Evolutionary conservation across 2,888 invertebrate species (phyloP), one percentile per base, ranked within the genome.

Genomic region (Epicampocera succincta): DNA sequence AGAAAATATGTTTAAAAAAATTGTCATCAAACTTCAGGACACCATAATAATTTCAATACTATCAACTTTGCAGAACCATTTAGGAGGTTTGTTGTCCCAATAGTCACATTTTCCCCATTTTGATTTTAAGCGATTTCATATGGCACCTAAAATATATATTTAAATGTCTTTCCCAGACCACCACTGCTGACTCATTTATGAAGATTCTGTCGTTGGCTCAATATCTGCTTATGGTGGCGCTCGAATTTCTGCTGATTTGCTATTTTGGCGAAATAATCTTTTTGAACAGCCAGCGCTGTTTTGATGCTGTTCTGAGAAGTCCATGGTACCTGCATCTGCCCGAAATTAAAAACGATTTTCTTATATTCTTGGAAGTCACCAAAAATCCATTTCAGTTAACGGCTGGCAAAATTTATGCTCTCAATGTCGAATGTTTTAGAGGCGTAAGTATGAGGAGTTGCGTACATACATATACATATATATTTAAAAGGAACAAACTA

Each of bases 181-280:
- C 87, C 1, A 76, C 85, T 1, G 87, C 85, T 13, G 86, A 86
- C 54, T 80, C 84, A 50, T 85, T 88, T 13, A 85, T 88, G 84
- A 85, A 87, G 33, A 85, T 86, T 74, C 69, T 88, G 0, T 88
- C 88, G 0, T 58, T 89, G 61, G 85, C 86, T 0, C 88, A 89
- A 78, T 90, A 90, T 77, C 52, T 90, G 50, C n/a, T 87, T 13
- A 74, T 90, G 29, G 87, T 88, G 0, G 83, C 86, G 9, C 86
- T 84, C 33, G 90, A 90, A 60, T 78, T 90, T n/a, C 85, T 90
- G 6, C 86, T 89, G 17, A 90, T 89, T 54, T 89, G 88, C 44
- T 90, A 89, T 80, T 88, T 86, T 38, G 87, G 88, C 8, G 88
- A 90, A 38, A 60, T 87, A 2, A 66, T 90, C 13, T 84, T 83